Evolutionary conservation across 2,113 vertebrate genomes (phyloP), one percentile per base, ranked within the genome.

Genomic region (Lepidothrix coronata): DNA sequence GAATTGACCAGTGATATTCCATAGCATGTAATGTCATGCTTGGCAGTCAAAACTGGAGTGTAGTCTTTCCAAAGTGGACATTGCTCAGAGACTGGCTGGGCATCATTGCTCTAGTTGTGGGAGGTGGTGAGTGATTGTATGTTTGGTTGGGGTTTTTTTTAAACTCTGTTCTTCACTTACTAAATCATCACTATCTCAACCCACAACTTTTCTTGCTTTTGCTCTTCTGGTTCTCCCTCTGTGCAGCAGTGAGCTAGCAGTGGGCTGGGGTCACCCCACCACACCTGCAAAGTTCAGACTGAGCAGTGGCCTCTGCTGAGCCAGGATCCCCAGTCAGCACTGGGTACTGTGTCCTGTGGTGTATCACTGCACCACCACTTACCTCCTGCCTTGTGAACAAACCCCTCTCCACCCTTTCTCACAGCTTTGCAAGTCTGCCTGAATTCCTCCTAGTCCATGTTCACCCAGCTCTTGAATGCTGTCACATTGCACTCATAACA

Each of bases 391-490:
- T 74, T 48, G 13, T 46, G n/a, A 62, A 52, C 68, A 51, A 43
- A 31, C 2, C 5, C 5, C 6, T 75, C 23, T 46, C 33, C 1
- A 0, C 27, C 12, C 17, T 61, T 91, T 43, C 61, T 78, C 7
- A 2, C 25, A 22, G 28, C 23, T 15, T 55, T 14, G 19, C 18
- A 75, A 62, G 25, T 43, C 30, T 73, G 61, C 35, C 20, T 4
- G 1, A 88, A 55, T 55, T 80, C 20, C 25, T 80, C 11, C 14
- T 0, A 0, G 8, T 25, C 39, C 19, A 19, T 0, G 1, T 55
- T 70, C 46, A 62, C 10, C 11, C 25, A 44, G 27, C 28, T 72
- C 30, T 63, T 52, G 43, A 93, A 58, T n/a, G 46, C 37, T 39
- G 67, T 49, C 31, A 39, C 12, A 3, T 7, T 33, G 24, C 25